phyloP scores from a whole-genome alignment of 2,797 vertebrate species.

The Apodemus agrarius region DNA sequence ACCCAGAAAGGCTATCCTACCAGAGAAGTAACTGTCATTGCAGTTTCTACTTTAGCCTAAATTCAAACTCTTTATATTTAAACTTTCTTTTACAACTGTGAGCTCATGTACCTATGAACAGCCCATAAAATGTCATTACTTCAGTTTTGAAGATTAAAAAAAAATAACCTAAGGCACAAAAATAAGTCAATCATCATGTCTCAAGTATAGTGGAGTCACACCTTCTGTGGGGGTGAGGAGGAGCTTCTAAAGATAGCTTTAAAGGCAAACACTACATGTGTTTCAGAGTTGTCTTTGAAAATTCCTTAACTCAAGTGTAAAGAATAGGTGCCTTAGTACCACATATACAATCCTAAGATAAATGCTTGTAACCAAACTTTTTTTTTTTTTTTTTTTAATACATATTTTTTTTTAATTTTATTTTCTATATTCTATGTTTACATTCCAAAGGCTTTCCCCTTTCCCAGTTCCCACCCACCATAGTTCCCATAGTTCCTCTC shows the following conservation, averaged over 20 bases:
- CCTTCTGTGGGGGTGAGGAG: constrained; percentile 29
- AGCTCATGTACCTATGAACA: constrained; percentile 1
- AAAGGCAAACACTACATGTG: constrained; percentile 9
- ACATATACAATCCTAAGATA: not conserved
- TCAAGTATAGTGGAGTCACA: constrained; percentile 56
- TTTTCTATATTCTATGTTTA: no score
- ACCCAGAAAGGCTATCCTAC: not conserved
- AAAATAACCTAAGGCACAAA: constrained; percentile 64
- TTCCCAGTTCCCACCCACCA: no score
- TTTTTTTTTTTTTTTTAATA: no score
- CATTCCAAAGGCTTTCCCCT: no score
- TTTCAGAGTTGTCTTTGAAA: constrained; percentile 49
- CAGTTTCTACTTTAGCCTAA: constrained; percentile 3
- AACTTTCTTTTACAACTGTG: constrained; percentile 60
- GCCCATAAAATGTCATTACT: constrained; percentile 55
- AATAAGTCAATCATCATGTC: constrained; percentile 63
- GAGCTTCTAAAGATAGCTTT: constrained; percentile 54
- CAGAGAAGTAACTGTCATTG: not conserved
- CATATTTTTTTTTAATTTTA: no score
- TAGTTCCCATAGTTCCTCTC: no score
- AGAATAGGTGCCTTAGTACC: not conserved
- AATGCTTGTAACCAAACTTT: not conserved
- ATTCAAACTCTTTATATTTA: constrained; percentile 41
- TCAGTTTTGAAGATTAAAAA: constrained; percentile 56
- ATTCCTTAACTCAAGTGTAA: not conserved